Evolutionary conservation across 2,113 vertebrate species (phyloP).

Genomic region (Crocuta crocuta): DNA sequence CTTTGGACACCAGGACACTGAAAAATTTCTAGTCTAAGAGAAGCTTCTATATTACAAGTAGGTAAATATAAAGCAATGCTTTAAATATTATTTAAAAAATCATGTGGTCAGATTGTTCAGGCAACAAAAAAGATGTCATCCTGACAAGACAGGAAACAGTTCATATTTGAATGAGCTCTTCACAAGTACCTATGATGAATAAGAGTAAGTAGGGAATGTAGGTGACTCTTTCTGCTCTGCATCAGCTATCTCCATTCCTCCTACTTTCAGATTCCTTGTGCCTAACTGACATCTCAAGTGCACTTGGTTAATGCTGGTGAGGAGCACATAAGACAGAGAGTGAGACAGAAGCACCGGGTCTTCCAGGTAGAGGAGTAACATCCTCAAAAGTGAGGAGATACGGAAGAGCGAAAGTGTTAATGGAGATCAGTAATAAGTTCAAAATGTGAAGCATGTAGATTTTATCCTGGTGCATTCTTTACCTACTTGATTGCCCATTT

Average conservation of each 20-base stretch:
- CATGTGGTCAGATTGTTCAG: not conserved
- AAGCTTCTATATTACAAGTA: not conserved
- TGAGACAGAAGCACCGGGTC: not conserved
- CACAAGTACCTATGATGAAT: not conserved
- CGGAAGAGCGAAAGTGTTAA: not conserved
- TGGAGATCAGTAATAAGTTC: not conserved
- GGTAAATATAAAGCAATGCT: not conserved
- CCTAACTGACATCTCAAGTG: not conserved
- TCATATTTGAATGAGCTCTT: not conserved
- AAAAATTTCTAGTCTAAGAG: not conserved
- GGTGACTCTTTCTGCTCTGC: fast-evolving
- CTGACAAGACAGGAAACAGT: not conserved
- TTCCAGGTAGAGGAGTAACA: fast-evolving
- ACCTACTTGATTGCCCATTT: not conserved
- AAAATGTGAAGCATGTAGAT: not conserved
- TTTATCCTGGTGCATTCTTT: not conserved
- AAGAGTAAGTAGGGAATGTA: not conserved
- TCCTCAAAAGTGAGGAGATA: not conserved
- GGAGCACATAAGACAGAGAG: not conserved
- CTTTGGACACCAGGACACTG: not conserved
- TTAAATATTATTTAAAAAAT: not conserved
- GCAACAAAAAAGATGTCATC: not conserved
- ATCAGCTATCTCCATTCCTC: not conserved
- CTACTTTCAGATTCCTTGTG: not conserved
- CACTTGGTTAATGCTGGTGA: not conserved